Evolutionary conservation across 2,888 invertebrate species (phyloP), one percentile per base, ranked within the genome.

Genomic region (Pristionchus fissidentatus): DNA sequence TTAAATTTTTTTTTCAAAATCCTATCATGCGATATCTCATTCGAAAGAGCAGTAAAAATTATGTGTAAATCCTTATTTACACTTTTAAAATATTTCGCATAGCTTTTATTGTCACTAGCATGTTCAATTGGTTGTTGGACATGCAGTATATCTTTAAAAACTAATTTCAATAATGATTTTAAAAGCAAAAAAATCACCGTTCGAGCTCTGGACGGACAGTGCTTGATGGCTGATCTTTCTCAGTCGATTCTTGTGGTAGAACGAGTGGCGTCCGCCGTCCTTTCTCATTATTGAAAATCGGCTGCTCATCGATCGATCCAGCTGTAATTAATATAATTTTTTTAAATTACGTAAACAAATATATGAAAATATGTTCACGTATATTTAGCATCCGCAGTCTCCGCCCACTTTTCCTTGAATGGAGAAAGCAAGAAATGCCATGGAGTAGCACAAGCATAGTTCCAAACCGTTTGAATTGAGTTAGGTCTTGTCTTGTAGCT

Each of bases 211-310:
- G 4, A 55, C 38, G 29, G 83, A 83, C 3, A 70, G 46, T 19
- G 73, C 55, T 60, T 75, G 73, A 60, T 77, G 70, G 1, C 26
- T 32, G 41, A 43, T 22, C 41, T 73, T 75, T n/a, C 83, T 57
- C 29, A 49, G 73, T 8, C 55, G 70, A 41, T 49, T 62, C 52
- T 60, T 66, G 38, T 55, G 84, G 41, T 66, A 62, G 62, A 66
- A 55, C 15, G 79, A 62, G 70, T 52, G 55, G 0, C 55, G 29
- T 4, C 62, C 80, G 26, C 66, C 70, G 29, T 62, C 79, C 29
- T 55, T 80, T 49, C 70, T 5, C 26, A 55, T 15, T 15, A 15
- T 41, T n/a, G 79, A 57, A 3, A 49, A 49, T 7, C 49, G 75
- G 49, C 3, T 70, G 66, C 1, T 1, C 22, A 38, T 10, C 22